Evolutionary conservation across 2,888 invertebrate genomes (phyloP).

Genomic region (Coenonympha arcania): DNA sequence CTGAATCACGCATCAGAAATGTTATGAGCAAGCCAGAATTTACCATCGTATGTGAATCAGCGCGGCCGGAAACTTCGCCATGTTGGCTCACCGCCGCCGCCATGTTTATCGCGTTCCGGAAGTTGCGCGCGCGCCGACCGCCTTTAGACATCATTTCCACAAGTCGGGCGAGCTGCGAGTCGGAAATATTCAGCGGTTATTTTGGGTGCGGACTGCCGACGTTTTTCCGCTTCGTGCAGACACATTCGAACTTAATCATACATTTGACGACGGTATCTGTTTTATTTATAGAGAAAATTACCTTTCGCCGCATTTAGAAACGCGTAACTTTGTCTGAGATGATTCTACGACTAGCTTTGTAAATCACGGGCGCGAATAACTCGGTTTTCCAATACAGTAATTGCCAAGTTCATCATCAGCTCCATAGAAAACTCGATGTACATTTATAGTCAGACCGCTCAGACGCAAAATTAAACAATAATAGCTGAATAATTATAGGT

Average conservation of each 20-base stretch:
- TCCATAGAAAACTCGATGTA: no score
- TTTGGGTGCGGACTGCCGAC: constrained; percentile 59
- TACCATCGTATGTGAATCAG: constrained; percentile 67
- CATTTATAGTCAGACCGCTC: no score
- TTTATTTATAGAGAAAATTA: constrained; percentile 61
- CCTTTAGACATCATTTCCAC: constrained; percentile 68
- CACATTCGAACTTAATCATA: constrained; percentile 65
- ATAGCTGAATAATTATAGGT: no score
- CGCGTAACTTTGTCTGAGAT: constrained; percentile 48
- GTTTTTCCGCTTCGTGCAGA: constrained; percentile 69
- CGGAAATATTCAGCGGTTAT: constrained; percentile 69
- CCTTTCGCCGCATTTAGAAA: constrained; percentile 49
- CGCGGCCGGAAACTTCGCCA: constrained; percentile 70
- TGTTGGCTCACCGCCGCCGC: constrained; percentile 63
- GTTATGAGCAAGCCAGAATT: constrained; percentile 65
- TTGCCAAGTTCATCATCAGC: not conserved
- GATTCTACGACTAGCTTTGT: constrained; percentile 32
- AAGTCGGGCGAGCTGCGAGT: constrained; percentile 55
- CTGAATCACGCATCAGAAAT: constrained; percentile 70
- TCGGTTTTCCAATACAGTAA: constrained; percentile 13
- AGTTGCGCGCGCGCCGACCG: constrained; percentile 71
- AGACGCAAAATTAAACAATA: no score
- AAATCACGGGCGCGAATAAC: constrained; percentile 21
- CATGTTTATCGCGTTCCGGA: constrained; percentile 72
- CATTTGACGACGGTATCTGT: constrained; percentile 53